Evolutionary conservation across 2,888 invertebrate species (phyloP).

Genomic region (Oscheius onirici): DNA sequence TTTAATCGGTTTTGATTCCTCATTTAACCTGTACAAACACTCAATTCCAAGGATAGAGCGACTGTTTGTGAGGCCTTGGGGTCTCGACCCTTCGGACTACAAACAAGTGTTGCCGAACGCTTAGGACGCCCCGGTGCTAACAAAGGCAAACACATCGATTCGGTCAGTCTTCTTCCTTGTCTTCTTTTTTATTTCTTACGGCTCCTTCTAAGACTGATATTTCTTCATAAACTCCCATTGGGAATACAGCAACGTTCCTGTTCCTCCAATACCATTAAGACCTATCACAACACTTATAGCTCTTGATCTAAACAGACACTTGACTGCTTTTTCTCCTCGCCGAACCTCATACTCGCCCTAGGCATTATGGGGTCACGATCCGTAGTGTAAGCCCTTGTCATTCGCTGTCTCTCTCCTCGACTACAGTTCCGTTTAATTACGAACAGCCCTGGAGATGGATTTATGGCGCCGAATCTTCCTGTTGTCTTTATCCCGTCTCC

Average conservation of each 20-base stretch:
- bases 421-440: slow-evolving; percentile 3
- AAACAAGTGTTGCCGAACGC: slow-evolving; percentile 31
- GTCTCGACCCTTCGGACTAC: slow-evolving; percentile 6
- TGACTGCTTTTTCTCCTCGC: slow-evolving; percentile 2
- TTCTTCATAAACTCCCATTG: too few relatives aligned
- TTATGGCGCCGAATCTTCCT: not conserved
- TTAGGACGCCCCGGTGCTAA: slow-evolving; percentile 9
- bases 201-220: too few relatives aligned
- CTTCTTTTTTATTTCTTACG: too few relatives aligned
- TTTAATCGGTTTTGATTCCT: too few relatives aligned
- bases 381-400: not conserved
- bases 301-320: too few relatives aligned
- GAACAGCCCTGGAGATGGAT: not conserved
- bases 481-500: too few relatives aligned
- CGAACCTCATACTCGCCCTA: slow-evolving; percentile 12
- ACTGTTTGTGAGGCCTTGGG: not conserved
- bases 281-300: too few relatives aligned
- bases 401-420: slow-evolving; percentile 16
- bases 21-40: not conserved
- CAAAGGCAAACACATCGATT: slow-evolving; percentile 30
- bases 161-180: slow-evolving; percentile 26
- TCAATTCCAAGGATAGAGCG: not conserved
- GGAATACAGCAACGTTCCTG: too few relatives aligned
- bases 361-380: not conserved
- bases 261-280: too few relatives aligned